Evolutionary conservation across 2,113 vertebrate genomes (phyloP), one percentile per base, ranked within the genome.

Genomic region (crab-eating macaque (Macaca fascicularis)): DNA sequence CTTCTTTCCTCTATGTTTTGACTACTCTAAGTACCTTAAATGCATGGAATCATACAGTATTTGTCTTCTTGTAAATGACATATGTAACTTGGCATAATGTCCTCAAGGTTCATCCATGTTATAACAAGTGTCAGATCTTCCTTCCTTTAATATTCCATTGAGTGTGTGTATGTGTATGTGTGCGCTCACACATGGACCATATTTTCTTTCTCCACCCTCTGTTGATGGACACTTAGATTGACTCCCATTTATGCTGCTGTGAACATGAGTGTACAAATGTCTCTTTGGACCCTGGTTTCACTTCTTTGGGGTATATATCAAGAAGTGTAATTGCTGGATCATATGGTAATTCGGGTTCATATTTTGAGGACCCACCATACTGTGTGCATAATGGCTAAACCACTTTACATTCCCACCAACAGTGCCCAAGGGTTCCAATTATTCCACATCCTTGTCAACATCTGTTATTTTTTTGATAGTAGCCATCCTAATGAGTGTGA

Each of bases 111-210:
- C 19, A 70, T 25, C 50, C 52, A 50, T 75, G 69, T 14, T 32
- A 11, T 38, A 35, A 3, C 22, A 27, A 61, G 13, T 61, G 23
- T 48, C 32, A 64, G 69, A 48, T 48, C 38, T 55, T 38, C 61
- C 48, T 81, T 81, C 40, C 8, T 69, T 59, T 57, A 82, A 57
- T 10, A 59, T 11, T 59, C 8, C 57, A 83, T 17, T 84, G 40
- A 22, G 20, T 84, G 23, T 61, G 25, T 61, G 59, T 5, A 10
- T 30, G 61, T 13, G 12, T 6, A 2, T 27, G 19, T 17, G 52
- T 7, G 0, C 2, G 2, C 52, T 55, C 52, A 64, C 3, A 1
- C 12, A 64, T 64, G 27, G 2, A 8, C 25, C 40, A 43, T 40
- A 45, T 27, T 76, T 76, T 75, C 40, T 6, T 76, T 45, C 6